phyloP scores from a whole-genome alignment of 2,888 invertebrate genomes.

The Timandra comae region DNA sequence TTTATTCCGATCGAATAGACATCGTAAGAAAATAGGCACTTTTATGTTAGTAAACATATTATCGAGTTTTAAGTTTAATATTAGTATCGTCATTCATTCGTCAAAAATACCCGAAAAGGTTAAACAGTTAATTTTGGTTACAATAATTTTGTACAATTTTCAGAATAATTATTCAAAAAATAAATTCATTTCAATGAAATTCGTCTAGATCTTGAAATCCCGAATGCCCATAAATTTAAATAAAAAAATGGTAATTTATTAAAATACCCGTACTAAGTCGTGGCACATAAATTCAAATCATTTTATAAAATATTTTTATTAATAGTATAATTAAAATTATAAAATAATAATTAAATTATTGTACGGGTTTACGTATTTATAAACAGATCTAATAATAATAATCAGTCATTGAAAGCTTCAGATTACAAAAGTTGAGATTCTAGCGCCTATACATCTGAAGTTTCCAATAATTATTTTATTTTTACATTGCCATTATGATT shows the following conservation, averaged over 20 bases:
- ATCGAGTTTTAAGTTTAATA: too few species aligned
- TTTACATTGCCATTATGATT: too few species aligned
- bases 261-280: conserved; percentile 65
- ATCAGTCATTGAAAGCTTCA: conserved; percentile 74
- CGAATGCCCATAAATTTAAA: conserved; percentile 16
- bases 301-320: conserved; percentile 32
- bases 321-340: conserved; percentile 20
- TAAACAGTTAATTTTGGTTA: too few species aligned
- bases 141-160: too few species aligned
- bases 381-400: conserved; percentile 56
- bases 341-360: conserved; percentile 20
- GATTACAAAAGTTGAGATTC: conserved; percentile 62
- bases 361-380: conserved; percentile 42
- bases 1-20: conserved; percentile 41
- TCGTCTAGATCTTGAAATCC: conserved; percentile 9
- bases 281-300: conserved; percentile 54
- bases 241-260: conserved; percentile 37
- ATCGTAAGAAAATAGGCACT: conserved; percentile 34
- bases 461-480: conserved; percentile 66
- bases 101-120: too few species aligned
- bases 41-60: background rate
- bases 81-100: too few species aligned
- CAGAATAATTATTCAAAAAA: too few species aligned
- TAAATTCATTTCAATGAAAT: too few species aligned
- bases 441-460: conserved; percentile 64